phyloP scores from a whole-genome alignment of 2,113 vertebrate genomes.

The Choloepus hoffmanni region DNA sequence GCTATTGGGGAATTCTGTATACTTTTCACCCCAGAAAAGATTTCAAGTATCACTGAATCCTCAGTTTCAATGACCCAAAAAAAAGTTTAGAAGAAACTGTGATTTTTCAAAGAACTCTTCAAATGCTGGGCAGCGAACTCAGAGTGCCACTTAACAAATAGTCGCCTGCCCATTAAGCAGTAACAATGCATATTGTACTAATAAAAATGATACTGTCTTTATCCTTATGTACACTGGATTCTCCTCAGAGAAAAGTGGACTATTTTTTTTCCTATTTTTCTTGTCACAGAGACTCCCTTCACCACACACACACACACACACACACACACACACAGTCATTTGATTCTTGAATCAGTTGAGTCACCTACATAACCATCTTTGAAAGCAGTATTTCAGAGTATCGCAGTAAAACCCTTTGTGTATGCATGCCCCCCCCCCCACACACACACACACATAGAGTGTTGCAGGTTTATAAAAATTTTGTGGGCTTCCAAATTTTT shows the following conservation, averaged over 20 bases:
- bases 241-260: constrained; percentile 19
- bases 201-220: constrained; percentile 30
- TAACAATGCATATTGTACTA: constrained; percentile 4
- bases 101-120: constrained; percentile 54
- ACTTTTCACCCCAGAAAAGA: constrained; percentile 70
- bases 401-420: neutral
- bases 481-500: neutral
- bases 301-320: no score
- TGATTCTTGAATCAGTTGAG: neutral
- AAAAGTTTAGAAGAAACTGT: constrained; percentile 46
- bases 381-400: constrained; percentile 31
- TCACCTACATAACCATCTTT: constrained; percentile 29
- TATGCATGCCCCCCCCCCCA: neutral
- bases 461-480: neutral
- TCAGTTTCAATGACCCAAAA: constrained; percentile 63
- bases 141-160: constrained; percentile 66
- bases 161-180: constrained; percentile 11
- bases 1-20: constrained; percentile 52
- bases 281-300: neutral
- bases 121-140: neutral
- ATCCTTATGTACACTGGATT: neutral
- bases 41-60: constrained; percentile 68
- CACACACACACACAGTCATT: neutral
- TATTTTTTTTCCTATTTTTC: neutral
- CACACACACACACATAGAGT: neutral